phyloP scores from a whole-genome alignment of 1,140 invertebrate genomes.

The Mizuhopecten yessoensis region DNA sequence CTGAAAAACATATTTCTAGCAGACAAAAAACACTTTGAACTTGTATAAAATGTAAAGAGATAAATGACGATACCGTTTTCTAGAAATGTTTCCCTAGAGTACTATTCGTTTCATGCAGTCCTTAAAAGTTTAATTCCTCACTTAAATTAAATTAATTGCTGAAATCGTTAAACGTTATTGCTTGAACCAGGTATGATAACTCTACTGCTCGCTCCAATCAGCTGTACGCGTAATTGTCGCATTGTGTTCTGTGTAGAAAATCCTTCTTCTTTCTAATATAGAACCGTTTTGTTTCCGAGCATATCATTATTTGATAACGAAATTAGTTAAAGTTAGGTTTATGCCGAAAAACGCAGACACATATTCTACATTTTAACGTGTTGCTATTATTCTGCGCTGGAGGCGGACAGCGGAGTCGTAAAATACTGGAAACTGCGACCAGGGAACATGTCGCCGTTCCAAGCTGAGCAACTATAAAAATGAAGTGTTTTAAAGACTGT shows the following conservation, averaged over 20 bases:
- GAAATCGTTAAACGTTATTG: no score
- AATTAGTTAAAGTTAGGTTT: neutral
- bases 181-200: neutral
- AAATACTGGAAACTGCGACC: neutral
- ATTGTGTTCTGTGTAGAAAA: neutral
- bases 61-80: neutral
- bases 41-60: neutral
- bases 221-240: neutral
- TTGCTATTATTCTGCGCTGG: neutral
- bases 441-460: neutral
- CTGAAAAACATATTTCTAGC: neutral
- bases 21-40: neutral
- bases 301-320: slow-evolving; percentile 22
- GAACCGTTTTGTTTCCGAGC: neutral
- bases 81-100: neutral
- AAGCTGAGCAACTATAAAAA: neutral
- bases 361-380: neutral
- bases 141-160: slow-evolving; percentile 8
- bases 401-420: neutral
- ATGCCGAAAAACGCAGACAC: neutral
- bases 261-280: neutral
- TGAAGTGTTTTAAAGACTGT: neutral
- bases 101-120: neutral
- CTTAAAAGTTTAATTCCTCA: slow-evolving; percentile 34
- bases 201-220: neutral